phyloP scores from a whole-genome alignment of 2,113 vertebrate species.

The Onychorhynchus coronatus region DNA sequence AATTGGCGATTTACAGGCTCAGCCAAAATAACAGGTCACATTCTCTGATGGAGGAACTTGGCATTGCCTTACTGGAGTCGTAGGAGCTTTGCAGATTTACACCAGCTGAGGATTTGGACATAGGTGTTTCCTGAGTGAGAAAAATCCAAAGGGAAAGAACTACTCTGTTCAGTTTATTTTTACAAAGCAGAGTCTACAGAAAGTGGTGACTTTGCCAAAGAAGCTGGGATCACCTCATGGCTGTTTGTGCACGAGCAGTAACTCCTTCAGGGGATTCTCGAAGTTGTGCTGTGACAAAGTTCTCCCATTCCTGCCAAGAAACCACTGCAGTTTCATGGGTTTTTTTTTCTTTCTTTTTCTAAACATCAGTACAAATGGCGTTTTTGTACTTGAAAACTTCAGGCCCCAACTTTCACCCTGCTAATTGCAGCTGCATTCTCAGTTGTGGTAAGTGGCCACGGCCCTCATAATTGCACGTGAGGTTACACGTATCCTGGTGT shows the following conservation, averaged over 20 bases:
- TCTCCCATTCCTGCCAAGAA: conserved; percentile 3
- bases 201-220: conserved; percentile 23
- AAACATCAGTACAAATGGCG: neutral
- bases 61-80: neutral
- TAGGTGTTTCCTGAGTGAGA: conserved; percentile 58
- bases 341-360: neutral
- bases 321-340: neutral
- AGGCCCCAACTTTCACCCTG: neutral
- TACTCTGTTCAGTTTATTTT: conserved; percentile 44
- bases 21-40: conserved; percentile 3
- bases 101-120: conserved; percentile 34
- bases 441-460: neutral
- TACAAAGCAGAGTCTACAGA: conserved; percentile 25
- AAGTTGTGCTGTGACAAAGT: conserved; percentile 16
- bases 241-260: conserved; percentile 11
- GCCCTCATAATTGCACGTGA: neutral
- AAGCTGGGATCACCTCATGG: neutral
- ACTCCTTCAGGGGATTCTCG: conserved; percentile 1
- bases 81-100: conserved; percentile 49
- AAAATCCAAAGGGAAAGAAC: conserved; percentile 41
- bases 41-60: conserved; percentile 10
- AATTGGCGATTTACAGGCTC: neutral
- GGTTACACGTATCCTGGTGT: neutral
- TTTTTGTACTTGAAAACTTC: neutral
- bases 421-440: neutral